A percentile compares a stretch with the other conserved stretches of the same genome.
Evolutionary conservation across 2,888 invertebrate genomes (phyloP).

Genomic region (Patella pellucida): DNA sequence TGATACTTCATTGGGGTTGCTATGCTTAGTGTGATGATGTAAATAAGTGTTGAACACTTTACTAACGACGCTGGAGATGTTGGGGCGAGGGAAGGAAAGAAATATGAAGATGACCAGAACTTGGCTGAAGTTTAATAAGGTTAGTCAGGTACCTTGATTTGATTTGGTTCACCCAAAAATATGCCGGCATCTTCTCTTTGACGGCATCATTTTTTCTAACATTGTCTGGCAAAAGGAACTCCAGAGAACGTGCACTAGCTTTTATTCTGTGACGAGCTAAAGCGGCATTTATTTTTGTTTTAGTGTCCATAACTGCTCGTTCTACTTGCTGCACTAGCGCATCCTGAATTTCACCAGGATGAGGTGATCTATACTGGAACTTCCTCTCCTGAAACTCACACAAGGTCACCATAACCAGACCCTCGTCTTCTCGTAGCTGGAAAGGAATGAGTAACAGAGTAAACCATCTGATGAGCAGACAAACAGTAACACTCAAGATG

Average conservation of each 20-base stretch:
- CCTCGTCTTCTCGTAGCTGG: slow-evolving; percentile 54
- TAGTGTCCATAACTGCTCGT: slow-evolving; percentile 54
- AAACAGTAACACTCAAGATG: too few relatives aligned
- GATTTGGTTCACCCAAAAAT: slow-evolving; percentile 65
- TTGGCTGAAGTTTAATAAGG: too few relatives aligned
- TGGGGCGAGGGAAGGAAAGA: background rate
- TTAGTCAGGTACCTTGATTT: slow-evolving; percentile 49
- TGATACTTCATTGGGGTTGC: too few relatives aligned
- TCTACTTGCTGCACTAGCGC: slow-evolving; percentile 56
- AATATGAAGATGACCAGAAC: too few relatives aligned
- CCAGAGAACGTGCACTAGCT: slow-evolving; percentile 58
- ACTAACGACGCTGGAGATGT: background rate
- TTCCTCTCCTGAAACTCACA: slow-evolving; percentile 66
- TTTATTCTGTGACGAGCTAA: slow-evolving; percentile 66
- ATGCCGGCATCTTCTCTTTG: slow-evolving; percentile 57
- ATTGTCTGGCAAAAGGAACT: slow-evolving; percentile 62
- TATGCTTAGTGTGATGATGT: too few relatives aligned
- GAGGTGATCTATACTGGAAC: slow-evolving; percentile 60
- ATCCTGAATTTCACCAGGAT: slow-evolving; percentile 45
- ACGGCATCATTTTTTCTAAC: slow-evolving; percentile 60
- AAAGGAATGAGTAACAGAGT: slow-evolving; percentile 16
- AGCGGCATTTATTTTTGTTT: slow-evolving; percentile 64
- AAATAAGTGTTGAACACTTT: too few relatives aligned
- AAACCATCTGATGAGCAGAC: too few relatives aligned
- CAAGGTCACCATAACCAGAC: slow-evolving; percentile 62